A percentile compares a stretch with the other conserved stretches of the same genome.
phyloP scores from a whole-genome alignment of 2,113 vertebrate species.

The Myrmophylax atrothorax region DNA sequence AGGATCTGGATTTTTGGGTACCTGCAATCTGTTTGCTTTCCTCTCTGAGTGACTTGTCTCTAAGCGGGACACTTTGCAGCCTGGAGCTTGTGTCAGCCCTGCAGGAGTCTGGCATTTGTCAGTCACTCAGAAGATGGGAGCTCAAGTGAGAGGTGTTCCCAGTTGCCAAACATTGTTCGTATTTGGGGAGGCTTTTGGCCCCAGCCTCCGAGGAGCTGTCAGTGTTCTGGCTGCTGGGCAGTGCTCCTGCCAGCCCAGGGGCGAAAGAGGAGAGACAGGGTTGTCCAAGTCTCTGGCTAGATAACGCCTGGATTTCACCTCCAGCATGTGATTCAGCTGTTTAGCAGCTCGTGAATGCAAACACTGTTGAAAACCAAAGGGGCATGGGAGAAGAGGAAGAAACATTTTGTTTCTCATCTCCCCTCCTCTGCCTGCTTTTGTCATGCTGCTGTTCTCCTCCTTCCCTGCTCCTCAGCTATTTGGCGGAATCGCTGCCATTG shows the following conservation, averaged over 20 bases:
- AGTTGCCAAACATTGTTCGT: not conserved
- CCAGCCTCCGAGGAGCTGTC: not conserved
- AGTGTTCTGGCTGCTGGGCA: not conserved
- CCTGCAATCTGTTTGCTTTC: not conserved
- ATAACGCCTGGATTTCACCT: not conserved
- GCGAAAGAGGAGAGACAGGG: not conserved
- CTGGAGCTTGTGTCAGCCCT: not conserved
- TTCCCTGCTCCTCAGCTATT: not conserved
- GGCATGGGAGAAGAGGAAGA: conserved; percentile 9
- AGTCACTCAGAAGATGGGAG: not conserved
- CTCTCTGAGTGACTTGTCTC: not conserved
- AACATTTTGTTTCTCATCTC: not conserved
- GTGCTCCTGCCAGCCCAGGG: not conserved
- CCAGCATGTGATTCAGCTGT: not conserved
- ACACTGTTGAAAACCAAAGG: not conserved
- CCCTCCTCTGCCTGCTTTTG: not conserved
- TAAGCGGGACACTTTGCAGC: not conserved
- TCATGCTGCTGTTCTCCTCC: not conserved
- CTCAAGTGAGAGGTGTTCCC: not conserved
- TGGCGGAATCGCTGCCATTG: conserved; percentile 35
- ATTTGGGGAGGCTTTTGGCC: not conserved
- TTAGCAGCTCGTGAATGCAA: not conserved
- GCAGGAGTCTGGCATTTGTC: not conserved
- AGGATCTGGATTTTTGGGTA: not conserved
- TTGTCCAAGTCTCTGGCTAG: not conserved